Evolutionary conservation across 2,113 vertebrate genomes (phyloP).

Genomic region (Ophiodon elongatus): DNA sequence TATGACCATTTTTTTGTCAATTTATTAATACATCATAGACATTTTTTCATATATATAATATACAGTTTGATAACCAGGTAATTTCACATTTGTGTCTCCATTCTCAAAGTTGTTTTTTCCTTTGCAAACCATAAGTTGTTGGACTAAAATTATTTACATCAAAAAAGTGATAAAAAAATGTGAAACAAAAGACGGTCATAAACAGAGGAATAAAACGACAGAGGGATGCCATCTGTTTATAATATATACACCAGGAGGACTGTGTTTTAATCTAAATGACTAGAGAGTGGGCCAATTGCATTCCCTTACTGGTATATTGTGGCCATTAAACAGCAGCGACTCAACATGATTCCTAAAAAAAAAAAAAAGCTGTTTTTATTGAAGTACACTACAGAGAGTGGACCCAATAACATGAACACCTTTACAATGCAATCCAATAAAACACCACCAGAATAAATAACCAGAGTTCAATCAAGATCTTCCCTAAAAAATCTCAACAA

Average conservation of each 20-base stretch:
- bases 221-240: slow-evolving; percentile 63
- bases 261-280: slow-evolving; percentile 33
- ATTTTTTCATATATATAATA: slow-evolving; percentile 85
- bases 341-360: slow-evolving; percentile 7
- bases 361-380: not conserved
- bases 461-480: slow-evolving; percentile 18
- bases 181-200: slow-evolving; percentile 68
- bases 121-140: slow-evolving; percentile 81
- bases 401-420: not conserved
- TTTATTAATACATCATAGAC: slow-evolving; percentile 86
- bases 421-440: not conserved
- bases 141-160: slow-evolving; percentile 88
- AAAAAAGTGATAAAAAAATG: slow-evolving; percentile 82
- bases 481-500: slow-evolving; percentile 10
- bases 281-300: slow-evolving; percentile 23
- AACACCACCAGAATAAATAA: slow-evolving; percentile 10
- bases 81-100: slow-evolving; percentile 82
- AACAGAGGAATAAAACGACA: slow-evolving; percentile 72
- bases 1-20: slow-evolving; percentile 68
- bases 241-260: slow-evolving; percentile 80
- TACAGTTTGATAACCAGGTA: slow-evolving; percentile 84
- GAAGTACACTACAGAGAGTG: not conserved
- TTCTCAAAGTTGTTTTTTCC: slow-evolving; percentile 77
- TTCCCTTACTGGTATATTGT: slow-evolving; percentile 31
- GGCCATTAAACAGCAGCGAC: slow-evolving; percentile 10